Percentiles rank a stretch among this genome's conserved stretches.
phyloP scores from a whole-genome alignment of 1,140 invertebrate species.

The Harlomillsia oculata region DNA sequence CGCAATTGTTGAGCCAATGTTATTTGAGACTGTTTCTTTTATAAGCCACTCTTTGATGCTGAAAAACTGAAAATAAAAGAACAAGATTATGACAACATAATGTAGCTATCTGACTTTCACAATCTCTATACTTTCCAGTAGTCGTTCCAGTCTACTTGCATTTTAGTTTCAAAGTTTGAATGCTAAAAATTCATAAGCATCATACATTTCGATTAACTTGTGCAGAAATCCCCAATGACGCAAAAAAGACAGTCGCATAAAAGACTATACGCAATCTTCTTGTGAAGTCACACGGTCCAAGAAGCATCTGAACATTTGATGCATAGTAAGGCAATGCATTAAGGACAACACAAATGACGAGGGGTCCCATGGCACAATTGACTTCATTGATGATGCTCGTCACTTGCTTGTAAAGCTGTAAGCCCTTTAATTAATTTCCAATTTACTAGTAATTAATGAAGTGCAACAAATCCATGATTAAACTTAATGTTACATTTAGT shows the following conservation, averaged over 20 bases:
- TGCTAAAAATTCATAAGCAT: neutral
- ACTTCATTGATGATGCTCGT: neutral
- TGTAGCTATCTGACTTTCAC: neutral
- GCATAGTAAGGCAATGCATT: constrained; percentile 8
- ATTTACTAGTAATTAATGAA: neutral
- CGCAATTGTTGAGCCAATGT: neutral
- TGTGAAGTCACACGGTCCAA: neutral
- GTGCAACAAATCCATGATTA: neutral
- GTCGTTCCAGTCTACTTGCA: neutral
- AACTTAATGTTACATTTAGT: neutral
- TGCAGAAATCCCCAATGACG: constrained; percentile 2
- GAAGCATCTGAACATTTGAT: constrained; percentile 3
- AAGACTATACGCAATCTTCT: constrained; percentile 5
- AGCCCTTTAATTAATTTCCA: neutral
- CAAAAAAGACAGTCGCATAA: constrained; percentile 3
- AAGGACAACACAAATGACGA: constrained; percentile 6
- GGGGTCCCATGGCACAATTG: neutral
- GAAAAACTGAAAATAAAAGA: neutral
- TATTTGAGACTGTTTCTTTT: neutral
- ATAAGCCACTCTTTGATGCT: constrained; percentile 16
- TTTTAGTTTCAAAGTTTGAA: neutral
- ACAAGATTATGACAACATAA: neutral
- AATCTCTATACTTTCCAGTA: neutral
- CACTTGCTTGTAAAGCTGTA: neutral
- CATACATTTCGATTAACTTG: constrained; percentile 3